phyloP scores from a whole-genome alignment of 2,113 vertebrate genomes.

The Gavia stellata region DNA sequence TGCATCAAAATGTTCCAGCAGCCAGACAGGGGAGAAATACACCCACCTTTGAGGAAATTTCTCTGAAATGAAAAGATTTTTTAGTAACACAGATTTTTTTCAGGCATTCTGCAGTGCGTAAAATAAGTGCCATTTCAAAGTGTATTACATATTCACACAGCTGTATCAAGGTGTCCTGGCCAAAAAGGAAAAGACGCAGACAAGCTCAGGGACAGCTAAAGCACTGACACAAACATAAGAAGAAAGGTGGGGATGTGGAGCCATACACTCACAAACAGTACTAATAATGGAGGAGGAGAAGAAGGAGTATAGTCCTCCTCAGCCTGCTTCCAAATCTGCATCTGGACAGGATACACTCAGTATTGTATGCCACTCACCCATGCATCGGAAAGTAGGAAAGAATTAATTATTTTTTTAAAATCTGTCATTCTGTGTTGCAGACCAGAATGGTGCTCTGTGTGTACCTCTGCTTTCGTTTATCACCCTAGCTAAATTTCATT shows the following conservation, averaged over 20 bases:
- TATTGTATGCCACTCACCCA: neutral
- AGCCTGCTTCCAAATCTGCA: neutral
- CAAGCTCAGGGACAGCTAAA: neutral
- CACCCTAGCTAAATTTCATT: neutral
- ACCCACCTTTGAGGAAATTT: neutral
- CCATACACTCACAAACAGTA: rapidly evolving
- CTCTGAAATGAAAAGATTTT: neutral
- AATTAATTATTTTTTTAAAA: neutral
- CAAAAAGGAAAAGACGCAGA: neutral
- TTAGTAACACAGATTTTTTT: neutral
- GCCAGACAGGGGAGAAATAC: neutral
- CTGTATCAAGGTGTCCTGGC: neutral
- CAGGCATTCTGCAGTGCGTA: neutral
- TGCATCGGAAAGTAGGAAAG: neutral
- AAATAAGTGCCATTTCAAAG: neutral
- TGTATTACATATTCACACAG: neutral
- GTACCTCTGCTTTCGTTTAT: neutral
- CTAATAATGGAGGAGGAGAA: neutral
- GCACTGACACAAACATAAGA: neutral
- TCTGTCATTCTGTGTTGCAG: neutral
- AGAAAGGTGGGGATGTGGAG: neutral
- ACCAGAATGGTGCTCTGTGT: too few species aligned
- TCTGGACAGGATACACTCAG: neutral
- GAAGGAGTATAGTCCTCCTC: neutral
- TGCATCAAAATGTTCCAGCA: neutral